Base-by-base conservation (phyloP, 2,797 vertebrate genomes). In the Novumbra hubbsi region DNA sequence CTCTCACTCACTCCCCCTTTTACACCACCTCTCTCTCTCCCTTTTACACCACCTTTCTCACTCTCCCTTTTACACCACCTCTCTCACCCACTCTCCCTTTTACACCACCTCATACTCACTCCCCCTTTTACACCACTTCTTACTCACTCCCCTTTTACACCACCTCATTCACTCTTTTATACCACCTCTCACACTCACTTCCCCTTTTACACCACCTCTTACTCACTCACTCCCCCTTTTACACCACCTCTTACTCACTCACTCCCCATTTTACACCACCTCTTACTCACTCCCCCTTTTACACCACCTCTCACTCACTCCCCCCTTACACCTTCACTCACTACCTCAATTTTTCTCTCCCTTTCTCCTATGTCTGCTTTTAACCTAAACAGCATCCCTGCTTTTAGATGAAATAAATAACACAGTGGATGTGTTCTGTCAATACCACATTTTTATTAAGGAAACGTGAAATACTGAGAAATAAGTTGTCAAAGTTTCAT, bases 61-160 rank as follows among this genome's bases (percentile, higher is more conserved):
- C 80, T 81, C 80, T 65, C 70, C 32, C 71, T 49, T 27, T 45
- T 19, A 27, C 27, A 14, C 38, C 48, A 17, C 27, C 71, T 64
- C 55, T 7, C 57, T 64, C 71, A 24, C 52, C 24, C 52, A 21
- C 70, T 34, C 34, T 48, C 41, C 19, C 68, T 11, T n/a, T n/a
- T n/a, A n/a, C n/a, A n/a, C n/a, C n/a, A n/a, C n/a, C 76, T 77
- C 41, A 76, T 80, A 78, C 80, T 81, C 80, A 80, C 80, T 65
- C 70, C 32, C 71, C 49, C 45, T 45, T 19, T 48, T 27, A 14
- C 38, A 45, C 27, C 27, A 60, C 49, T 32, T 7, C 57, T 64
- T 60, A 24, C 52, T 41, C 52, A 21, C 70, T 34, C 34, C 21
- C 41, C 19, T 48, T 11, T n/a, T n/a, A n/a, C n/a, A n/a, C n/a